A percentile compares a stretch with the other conserved stretches of the same genome.
These are phyloP conservation scores for Chamaea fasciata DNA, from an alignment of 2,113 vertebrate genomes.

Conservation along the genomic window DNA sequence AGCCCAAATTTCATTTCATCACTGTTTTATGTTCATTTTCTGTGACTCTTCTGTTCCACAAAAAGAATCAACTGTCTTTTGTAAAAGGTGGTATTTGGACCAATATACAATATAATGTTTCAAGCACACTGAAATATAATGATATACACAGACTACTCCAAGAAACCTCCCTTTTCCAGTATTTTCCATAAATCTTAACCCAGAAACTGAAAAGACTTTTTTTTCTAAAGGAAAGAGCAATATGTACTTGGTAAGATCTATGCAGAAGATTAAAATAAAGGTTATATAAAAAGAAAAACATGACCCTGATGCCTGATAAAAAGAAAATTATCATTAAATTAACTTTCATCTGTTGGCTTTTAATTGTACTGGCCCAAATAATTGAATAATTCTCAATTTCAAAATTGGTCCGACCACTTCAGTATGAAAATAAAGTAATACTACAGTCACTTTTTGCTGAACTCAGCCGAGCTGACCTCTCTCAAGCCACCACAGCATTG, in stretches of 20 bases:
- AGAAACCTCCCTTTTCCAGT: background rate
- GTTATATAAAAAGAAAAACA: background rate
- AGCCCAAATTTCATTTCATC: background rate
- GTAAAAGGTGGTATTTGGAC: background rate
- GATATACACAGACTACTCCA: background rate
- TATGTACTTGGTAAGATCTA: background rate
- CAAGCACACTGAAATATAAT: background rate
- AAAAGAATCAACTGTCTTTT: background rate
- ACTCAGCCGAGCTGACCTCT: background rate
- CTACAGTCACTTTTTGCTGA: background rate
- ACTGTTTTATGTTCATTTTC: background rate
- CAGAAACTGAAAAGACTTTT: background rate
- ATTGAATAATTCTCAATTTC: background rate
- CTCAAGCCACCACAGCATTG: background rate
- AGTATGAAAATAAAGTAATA: background rate
- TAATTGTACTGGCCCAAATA: background rate
- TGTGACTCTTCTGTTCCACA: background rate
- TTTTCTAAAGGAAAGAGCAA: background rate
- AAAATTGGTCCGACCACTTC: background rate
- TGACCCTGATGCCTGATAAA: background rate
- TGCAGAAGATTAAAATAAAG: background rate
- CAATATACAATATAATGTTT: background rate
- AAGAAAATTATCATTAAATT: background rate
- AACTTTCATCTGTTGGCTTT: background rate
- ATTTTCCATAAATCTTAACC: conserved; percentile 21